Conservation (phyloP, 2,888 invertebrate species). For the Sphaerophoria taeniata region DNA sequence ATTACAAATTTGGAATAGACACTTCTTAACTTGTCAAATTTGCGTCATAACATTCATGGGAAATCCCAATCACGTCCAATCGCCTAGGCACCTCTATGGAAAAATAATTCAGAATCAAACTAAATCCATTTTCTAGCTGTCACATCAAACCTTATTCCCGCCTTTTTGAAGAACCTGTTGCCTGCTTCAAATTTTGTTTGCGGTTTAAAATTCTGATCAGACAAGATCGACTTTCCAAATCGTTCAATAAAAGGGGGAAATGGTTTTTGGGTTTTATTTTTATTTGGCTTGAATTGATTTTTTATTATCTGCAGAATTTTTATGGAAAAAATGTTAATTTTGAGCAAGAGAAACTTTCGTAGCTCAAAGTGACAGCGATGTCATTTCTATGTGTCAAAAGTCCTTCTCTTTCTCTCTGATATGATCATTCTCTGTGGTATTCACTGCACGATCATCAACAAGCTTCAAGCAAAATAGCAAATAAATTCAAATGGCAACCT, state of each 20-base stretch:
- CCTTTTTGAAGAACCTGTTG: conserved; percentile 3
- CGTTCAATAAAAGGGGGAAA: not conserved
- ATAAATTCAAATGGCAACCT: conserved; percentile 66
- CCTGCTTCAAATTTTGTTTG: not conserved
- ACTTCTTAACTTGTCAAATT: not conserved
- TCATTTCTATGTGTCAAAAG: not conserved
- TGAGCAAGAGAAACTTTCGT: not conserved
- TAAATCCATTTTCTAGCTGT: not conserved
- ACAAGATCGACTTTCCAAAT: conserved; percentile 9
- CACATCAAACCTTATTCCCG: not conserved
- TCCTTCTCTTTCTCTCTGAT: conserved; percentile 23
- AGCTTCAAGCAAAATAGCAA: conserved; percentile 63
- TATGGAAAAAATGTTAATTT: not conserved
- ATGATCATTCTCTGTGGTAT: conserved; percentile 60
- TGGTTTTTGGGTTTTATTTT: not conserved
- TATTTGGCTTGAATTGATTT: not conserved
- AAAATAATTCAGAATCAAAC: not conserved
- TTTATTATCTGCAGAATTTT: not conserved
- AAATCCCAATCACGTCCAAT: conserved; percentile 25
- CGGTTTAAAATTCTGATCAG: conserved; percentile 22
- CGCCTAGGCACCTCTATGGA: not conserved
- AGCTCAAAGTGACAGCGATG: not conserved
- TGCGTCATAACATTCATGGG: conserved; percentile 16
- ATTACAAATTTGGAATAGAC: not conserved
- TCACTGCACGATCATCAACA: conserved; percentile 58